phyloP scores from a whole-genome alignment of 2,113 vertebrate genomes.

The Lepisosteus osseus region DNA sequence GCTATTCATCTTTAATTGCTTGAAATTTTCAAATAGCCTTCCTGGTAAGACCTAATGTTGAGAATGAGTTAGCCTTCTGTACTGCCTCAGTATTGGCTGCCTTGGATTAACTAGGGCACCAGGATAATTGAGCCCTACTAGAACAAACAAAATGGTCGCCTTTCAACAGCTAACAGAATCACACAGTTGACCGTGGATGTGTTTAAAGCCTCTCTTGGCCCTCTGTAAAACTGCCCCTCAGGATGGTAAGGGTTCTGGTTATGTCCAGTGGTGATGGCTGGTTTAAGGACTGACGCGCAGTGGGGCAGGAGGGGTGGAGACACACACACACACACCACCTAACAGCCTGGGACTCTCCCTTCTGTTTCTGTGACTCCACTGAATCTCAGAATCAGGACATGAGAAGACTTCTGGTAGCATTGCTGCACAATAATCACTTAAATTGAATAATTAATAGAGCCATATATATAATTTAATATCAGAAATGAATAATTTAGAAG shows the following conservation, averaged over 20 bases:
- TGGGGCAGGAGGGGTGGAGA: background rate
- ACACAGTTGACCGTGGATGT: background rate
- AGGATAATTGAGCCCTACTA: background rate
- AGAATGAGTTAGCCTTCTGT: too few relatives aligned
- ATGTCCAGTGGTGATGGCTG: background rate
- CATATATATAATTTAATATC: slow-evolving; percentile 22
- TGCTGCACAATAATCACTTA: slow-evolving; percentile 11
- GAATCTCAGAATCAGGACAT: background rate
- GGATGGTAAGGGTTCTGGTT: background rate
- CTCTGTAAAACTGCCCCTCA: too few relatives aligned
- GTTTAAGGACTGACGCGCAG: background rate
- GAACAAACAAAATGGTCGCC: background rate
- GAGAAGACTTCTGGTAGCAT: background rate
- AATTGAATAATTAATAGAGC: slow-evolving; percentile 26
- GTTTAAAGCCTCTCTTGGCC: too few relatives aligned
- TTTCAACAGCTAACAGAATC: background rate
- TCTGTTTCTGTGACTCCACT: background rate
- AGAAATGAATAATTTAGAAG: slow-evolving; percentile 19
- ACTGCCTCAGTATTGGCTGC: background rate
- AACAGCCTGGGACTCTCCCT: background rate
- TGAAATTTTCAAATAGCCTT: too few relatives aligned
- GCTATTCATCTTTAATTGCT: too few relatives aligned
- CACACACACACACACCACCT: background rate
- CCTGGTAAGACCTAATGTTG: too few relatives aligned
- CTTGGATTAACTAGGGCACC: background rate